A percentile compares a stretch with the other conserved stretches of the same genome.
These are phyloP conservation scores for Panonychus citri DNA, from an alignment of 1,140 invertebrate genomes.

Conservation along the genomic window DNA sequence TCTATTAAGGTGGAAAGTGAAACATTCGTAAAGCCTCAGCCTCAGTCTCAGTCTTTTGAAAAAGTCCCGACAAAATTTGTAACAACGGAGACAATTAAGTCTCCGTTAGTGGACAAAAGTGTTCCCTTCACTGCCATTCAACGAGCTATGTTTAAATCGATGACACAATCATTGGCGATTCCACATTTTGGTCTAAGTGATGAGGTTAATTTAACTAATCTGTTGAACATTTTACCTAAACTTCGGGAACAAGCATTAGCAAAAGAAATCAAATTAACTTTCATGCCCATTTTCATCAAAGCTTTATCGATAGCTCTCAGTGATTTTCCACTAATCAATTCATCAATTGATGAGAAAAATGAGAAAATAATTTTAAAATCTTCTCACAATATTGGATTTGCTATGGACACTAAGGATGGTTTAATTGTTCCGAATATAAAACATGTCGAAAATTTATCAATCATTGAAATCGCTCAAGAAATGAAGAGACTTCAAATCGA, in stretches of 20 bases:
- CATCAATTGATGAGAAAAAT: conserved; percentile 55
- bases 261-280: conserved; percentile 53
- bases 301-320: conserved; percentile 61
- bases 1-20: no score
- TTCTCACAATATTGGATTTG: conserved; percentile 83
- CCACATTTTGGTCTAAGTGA: conserved; percentile 34
- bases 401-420: conserved; percentile 82
- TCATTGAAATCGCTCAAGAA: conserved; percentile 63
- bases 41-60: no score
- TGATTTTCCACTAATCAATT: conserved; percentile 65
- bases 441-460: conserved; percentile 46
- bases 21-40: background rate
- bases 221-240: conserved; percentile 40
- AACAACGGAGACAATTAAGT: no score
- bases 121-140: background rate
- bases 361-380: conserved; percentile 50
- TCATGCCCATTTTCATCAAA: conserved; percentile 92
- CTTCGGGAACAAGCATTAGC: conserved; percentile 39
- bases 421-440: conserved; percentile 97
- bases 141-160: conserved; percentile 76
- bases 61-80: no score
- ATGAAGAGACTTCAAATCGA: conserved; percentile 51
- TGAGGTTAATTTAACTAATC: conserved; percentile 56
- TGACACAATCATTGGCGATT: conserved; percentile 56
- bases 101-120: no score